Conservation (phyloP, 2,797 vertebrate genomes). For the Pipistrellus nathusii region DNA sequence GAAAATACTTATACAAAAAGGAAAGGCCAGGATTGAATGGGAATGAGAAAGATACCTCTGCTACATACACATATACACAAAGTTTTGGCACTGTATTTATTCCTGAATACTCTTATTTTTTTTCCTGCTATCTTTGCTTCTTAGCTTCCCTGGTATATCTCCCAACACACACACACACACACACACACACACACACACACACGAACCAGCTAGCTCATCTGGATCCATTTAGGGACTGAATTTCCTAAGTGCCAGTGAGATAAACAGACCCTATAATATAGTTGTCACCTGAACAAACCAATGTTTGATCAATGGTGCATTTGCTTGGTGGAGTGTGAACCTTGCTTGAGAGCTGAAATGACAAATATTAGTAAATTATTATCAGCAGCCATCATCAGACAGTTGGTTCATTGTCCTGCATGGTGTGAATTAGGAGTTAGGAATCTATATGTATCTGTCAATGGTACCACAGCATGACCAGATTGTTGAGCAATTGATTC, state of each 20-base stretch:
- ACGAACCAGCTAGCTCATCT: conserved; percentile 65
- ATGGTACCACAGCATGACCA: conserved; percentile 54
- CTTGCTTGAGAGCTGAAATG: conserved; percentile 75
- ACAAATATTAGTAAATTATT: conserved; percentile 82
- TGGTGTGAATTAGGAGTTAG: conserved; percentile 73
- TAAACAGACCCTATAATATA: conserved; percentile 81
- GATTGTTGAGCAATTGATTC: conserved; percentile 71
- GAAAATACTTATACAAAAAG: neutral
- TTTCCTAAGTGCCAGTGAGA: conserved; percentile 80
- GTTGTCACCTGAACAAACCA: conserved; percentile 84
- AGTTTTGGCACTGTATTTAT: neutral
- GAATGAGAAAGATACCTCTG: neutral
- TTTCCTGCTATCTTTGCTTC: neutral
- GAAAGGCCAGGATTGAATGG: neutral
- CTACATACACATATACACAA: neutral
- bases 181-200: neutral
- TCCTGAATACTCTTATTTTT: neutral
- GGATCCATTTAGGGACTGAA: conserved; percentile 80
- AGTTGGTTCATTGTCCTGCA: conserved; percentile 68
- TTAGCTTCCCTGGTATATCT: neutral
- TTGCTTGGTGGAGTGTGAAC: conserved; percentile 79
- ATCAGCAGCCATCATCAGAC: conserved; percentile 74
- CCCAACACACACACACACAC: neutral
- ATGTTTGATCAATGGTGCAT: conserved; percentile 83
- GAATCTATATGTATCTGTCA: conserved; percentile 71